Percentiles rank a stretch among this genome's conserved stretches.
Evolutionary conservation across 2,888 invertebrate species (phyloP).

Genomic region (Erebia aethiops): DNA sequence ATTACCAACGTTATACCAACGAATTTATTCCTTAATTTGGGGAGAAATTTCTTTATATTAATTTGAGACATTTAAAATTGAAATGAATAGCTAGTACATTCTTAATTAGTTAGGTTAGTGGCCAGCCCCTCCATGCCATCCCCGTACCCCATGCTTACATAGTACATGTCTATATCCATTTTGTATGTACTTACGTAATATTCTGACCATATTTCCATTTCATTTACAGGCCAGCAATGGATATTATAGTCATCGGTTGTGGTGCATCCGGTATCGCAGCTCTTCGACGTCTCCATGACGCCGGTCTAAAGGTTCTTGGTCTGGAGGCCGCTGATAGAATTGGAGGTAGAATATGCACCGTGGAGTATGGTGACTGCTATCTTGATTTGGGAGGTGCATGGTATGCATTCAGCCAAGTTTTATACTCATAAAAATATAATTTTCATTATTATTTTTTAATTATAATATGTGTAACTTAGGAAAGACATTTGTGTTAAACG

Average conservation of each 20-base stretch:
- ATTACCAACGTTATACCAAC: no score
- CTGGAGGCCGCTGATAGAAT: slow-evolving; percentile 85
- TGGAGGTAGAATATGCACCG: slow-evolving; percentile 84
- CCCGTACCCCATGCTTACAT: no score
- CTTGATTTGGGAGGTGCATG: slow-evolving; percentile 91
- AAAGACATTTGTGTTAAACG: no score
- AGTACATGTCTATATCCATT: no score
- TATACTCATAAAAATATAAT: neutral
- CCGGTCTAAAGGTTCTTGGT: slow-evolving; percentile 76
- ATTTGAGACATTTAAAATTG: no score
- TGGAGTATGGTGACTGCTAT: slow-evolving; percentile 78
- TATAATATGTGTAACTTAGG: no score
- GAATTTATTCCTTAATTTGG: neutral
- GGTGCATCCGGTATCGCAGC: slow-evolving; percentile 83
- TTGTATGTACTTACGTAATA: neutral
- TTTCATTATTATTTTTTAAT: no score
- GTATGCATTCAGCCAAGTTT: slow-evolving; percentile 62
- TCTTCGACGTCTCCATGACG: slow-evolving; percentile 66
- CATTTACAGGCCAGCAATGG: slow-evolving; percentile 68
- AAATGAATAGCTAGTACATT: no score
- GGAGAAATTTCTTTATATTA: neutral
- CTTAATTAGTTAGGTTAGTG: no score
- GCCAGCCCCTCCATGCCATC: no score
- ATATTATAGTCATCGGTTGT: slow-evolving; percentile 82
- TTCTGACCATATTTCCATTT: neutral